Conservation (phyloP, 1,140 invertebrate genomes). For the Aphis gossypii region DNA sequence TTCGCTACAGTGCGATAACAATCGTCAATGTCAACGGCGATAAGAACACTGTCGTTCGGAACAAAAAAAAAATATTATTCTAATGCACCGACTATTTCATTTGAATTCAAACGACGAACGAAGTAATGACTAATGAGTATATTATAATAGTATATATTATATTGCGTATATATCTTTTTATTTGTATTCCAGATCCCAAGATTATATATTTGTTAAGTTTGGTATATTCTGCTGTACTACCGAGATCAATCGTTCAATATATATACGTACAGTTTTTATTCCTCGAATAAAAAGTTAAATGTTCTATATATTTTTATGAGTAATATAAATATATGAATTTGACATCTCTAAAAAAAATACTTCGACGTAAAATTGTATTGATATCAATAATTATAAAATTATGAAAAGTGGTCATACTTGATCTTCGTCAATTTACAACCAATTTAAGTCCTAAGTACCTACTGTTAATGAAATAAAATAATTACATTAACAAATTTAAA, state of each 20-base stretch:
- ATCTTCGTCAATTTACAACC: not conserved
- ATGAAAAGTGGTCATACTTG: not conserved
- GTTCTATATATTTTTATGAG: not conserved
- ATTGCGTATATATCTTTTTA: too few species aligned
- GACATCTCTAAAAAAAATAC: not conserved
- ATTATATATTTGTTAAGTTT: not conserved
- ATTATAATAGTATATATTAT: not conserved
- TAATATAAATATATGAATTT: not conserved
- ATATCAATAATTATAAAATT: not conserved
- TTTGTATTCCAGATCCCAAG: too few species aligned
- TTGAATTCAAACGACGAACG: not conserved
- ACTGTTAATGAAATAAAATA: not conserved
- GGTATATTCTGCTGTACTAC: too few species aligned
- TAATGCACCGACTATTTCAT: not conserved
- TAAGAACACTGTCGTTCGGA: not conserved
- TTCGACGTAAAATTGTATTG: not conserved
- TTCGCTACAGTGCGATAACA: not conserved
- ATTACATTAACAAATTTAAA: not conserved
- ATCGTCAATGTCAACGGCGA: conserved; percentile 16
- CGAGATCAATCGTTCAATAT: not conserved
- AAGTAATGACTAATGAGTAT: not conserved
- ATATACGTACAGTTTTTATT: too few species aligned
- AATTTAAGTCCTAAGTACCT: not conserved
- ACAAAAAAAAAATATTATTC: not conserved
- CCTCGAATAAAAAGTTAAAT: not conserved